These are phyloP conservation scores for Heteronetta atricapilla DNA, from an alignment of 2,113 vertebrate genomes.

Conservation along the genomic window DNA sequence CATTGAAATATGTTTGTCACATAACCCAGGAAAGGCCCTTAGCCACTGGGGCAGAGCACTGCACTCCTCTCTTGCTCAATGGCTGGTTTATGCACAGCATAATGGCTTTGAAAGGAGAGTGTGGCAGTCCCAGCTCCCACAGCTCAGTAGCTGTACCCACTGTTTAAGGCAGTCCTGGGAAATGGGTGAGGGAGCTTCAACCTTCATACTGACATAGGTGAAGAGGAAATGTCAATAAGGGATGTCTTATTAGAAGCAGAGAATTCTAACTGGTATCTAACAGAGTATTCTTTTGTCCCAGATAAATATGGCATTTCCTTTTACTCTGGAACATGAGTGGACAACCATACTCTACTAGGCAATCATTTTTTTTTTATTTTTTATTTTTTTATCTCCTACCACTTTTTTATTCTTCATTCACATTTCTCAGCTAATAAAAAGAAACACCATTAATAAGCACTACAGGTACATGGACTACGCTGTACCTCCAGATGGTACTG, in stretches of 20 bases:
- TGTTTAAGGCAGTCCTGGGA: not conserved
- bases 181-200: fast-evolving
- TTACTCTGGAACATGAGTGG: not conserved
- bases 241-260: not conserved
- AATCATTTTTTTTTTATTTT: not conserved
- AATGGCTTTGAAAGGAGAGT: not conserved
- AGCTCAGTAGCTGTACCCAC: not conserved
- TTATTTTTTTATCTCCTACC: not conserved
- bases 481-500: fast-evolving
- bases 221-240: not conserved
- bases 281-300: not conserved
- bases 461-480: not conserved
- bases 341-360: not conserved
- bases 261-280: not conserved
- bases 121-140: fast-evolving
- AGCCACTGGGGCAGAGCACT: not conserved
- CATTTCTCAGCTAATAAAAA: not conserved
- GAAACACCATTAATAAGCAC: not conserved
- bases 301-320: not conserved
- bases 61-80: fast-evolving
- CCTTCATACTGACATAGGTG: not conserved
- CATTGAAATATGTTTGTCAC: not conserved
- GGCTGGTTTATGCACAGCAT: not conserved
- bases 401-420: not conserved
- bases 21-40: not conserved